These are phyloP conservation scores for Drosophila lacicola DNA, from an alignment of 2,888 invertebrate genomes.

Conservation along the genomic window DNA sequence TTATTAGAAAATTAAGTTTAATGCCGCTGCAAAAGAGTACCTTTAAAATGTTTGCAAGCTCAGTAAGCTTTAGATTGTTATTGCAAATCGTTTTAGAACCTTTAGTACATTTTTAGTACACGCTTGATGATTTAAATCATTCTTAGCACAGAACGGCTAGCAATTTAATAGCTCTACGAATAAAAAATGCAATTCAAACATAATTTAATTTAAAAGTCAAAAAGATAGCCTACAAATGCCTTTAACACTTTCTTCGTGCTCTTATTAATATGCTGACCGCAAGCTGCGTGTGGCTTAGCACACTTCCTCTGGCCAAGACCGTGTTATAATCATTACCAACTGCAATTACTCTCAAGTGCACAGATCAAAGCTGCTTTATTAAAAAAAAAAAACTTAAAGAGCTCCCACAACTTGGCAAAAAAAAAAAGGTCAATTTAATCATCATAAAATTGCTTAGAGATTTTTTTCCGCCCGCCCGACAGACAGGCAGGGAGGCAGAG, in stretches of 20 bases:
- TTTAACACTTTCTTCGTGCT: background rate
- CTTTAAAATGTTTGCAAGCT: too few species aligned
- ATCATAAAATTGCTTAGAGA: slow-evolving; percentile 75
- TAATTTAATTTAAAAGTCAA: too few species aligned
- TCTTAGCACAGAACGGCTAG: too few species aligned
- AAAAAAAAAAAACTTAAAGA: slow-evolving; percentile 31
- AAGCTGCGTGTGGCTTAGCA: slow-evolving; percentile 41
- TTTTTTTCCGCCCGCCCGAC: slow-evolving; percentile 22
- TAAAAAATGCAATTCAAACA: too few species aligned
- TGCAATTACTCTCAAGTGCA: slow-evolving; percentile 68
- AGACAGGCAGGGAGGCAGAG: background rate
- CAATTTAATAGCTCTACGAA: too few species aligned
- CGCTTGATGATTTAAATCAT: too few species aligned
- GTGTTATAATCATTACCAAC: slow-evolving; percentile 57
- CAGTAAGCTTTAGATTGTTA: too few species aligned
- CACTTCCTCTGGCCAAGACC: slow-evolving; percentile 17
- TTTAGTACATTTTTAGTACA: too few species aligned
- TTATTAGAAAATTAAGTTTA: too few species aligned
- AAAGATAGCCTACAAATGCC: background rate
- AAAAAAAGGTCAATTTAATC: slow-evolving; percentile 80
- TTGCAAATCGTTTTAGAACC: too few species aligned
- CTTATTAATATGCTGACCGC: slow-evolving; percentile 17
- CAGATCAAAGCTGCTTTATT: slow-evolving; percentile 63
- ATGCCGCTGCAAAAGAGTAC: too few species aligned
- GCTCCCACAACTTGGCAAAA: slow-evolving; percentile 33